These are phyloP conservation scores for Tenthredo notha DNA, from an alignment of 2,888 invertebrate species.

Conservation along the genomic window DNA sequence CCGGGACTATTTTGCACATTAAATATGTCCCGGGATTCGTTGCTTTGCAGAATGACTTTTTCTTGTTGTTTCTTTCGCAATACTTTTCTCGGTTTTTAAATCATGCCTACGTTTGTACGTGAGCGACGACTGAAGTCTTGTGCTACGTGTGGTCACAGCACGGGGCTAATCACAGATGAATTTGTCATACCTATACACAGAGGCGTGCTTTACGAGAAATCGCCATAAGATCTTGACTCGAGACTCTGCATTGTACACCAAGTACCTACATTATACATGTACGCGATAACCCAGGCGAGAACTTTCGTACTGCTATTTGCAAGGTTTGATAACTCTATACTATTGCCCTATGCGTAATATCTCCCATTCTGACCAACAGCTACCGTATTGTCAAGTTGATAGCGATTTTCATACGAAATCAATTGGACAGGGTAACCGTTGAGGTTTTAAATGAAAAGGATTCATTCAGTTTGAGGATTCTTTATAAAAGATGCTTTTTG, in stretches of 20 bases:
- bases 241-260: constrained; percentile 7
- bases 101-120: constrained; percentile 28
- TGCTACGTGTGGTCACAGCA: constrained; percentile 50
- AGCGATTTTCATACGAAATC: background rate
- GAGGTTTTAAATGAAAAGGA: background rate
- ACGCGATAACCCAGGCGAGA: background rate
- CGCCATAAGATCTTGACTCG: constrained; percentile 40
- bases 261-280: background rate
- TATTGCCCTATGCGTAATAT: background rate
- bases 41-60: background rate
- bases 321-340: constrained; percentile 33
- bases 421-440: background rate
- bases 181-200: constrained; percentile 60
- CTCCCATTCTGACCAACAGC: background rate
- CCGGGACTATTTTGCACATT: constrained; percentile 35
- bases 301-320: constrained; percentile 16
- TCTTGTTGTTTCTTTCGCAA: background rate
- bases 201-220: constrained; percentile 36
- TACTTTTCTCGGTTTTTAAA: constrained; percentile 17
- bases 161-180: constrained; percentile 59
- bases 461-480: background rate
- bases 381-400: background rate
- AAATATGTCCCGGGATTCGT: constrained; percentile 20
- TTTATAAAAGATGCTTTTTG: background rate
- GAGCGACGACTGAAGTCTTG: constrained; percentile 35